Percentiles rank a stretch among this genome's conserved stretches.
phyloP scores from a whole-genome alignment of 2,888 invertebrate genomes.

The Andrena chrysosceles region DNA sequence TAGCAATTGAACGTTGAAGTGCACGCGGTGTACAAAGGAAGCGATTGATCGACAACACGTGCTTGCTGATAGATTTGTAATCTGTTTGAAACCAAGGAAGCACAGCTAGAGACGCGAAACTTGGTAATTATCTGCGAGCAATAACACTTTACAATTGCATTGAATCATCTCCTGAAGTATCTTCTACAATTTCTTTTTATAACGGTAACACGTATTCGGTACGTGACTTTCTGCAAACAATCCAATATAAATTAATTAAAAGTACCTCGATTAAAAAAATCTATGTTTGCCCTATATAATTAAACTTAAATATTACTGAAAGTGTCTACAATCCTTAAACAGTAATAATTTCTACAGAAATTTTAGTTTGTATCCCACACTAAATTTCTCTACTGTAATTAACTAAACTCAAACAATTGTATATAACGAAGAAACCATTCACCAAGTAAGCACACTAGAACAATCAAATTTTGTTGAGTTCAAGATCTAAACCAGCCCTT shows the following conservation, averaged over 20 bases:
- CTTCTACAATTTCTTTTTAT: neutral
- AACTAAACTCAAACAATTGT: too few species aligned
- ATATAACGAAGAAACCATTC: too few species aligned
- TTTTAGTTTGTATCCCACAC: neutral
- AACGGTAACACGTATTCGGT: too few species aligned
- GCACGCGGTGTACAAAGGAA: conserved; percentile 52
- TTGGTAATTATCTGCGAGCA: neutral
- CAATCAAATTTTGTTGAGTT: neutral
- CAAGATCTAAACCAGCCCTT: neutral
- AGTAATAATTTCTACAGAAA: neutral
- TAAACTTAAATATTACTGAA: too few species aligned
- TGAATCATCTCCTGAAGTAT: neutral
- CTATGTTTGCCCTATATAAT: too few species aligned
- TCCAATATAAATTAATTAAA: too few species aligned
- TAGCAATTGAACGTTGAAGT: conserved; percentile 64
- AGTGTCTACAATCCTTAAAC: too few species aligned
- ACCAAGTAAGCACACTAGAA: too few species aligned
- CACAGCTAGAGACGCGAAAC: neutral
- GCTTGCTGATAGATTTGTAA: conserved; percentile 47
- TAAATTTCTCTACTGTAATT: neutral
- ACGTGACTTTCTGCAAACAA: too few species aligned
- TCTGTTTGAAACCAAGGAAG: conserved; percentile 43
- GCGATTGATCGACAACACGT: conserved; percentile 55
- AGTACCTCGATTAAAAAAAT: too few species aligned
- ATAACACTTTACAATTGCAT: neutral